A percentile compares a stretch with the other conserved stretches of the same genome.
phyloP scores from a whole-genome alignment of 1,140 invertebrate species.

The silkworm (Bombyx mori) region DNA sequence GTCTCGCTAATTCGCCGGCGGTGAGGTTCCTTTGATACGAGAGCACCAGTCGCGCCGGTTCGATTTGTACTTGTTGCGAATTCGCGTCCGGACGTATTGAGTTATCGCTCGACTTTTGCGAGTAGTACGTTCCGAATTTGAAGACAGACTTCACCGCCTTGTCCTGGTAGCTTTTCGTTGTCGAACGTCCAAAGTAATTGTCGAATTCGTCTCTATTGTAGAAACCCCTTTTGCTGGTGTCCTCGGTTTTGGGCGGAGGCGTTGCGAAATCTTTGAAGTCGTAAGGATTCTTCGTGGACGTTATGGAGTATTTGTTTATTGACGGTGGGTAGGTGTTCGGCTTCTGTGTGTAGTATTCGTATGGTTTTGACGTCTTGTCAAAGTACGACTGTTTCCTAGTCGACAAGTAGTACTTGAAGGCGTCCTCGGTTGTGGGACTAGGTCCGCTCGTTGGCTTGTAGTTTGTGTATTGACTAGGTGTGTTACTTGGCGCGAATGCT shows the following conservation, averaged over 20 bases:
- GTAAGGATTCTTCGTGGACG: slow-evolving; percentile 69
- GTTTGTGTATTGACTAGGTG: slow-evolving; percentile 20
- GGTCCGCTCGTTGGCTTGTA: slow-evolving; percentile 29
- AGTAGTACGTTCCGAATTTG: slow-evolving; percentile 62
- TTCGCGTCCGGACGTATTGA: slow-evolving; percentile 63
- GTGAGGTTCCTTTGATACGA: slow-evolving; percentile 58
- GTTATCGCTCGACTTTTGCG: slow-evolving; percentile 51
- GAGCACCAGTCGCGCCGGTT: slow-evolving; percentile 51
- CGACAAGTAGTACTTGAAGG: slow-evolving; percentile 35
- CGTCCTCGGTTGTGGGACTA: slow-evolving; percentile 30
- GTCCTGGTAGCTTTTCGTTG: slow-evolving; percentile 53
- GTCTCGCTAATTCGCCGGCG: slow-evolving; percentile 31
- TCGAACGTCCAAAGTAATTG: slow-evolving; percentile 48
- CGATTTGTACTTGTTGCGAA: slow-evolving; percentile 63
- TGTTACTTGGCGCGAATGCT: slow-evolving; percentile 50
- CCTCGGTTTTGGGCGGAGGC: slow-evolving; percentile 29
- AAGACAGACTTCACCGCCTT: slow-evolving; percentile 47
- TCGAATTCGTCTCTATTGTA: slow-evolving; percentile 55
- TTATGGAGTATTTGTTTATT: slow-evolving; percentile 58
- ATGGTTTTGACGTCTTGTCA: slow-evolving; percentile 27
- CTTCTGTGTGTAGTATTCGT: slow-evolving; percentile 14
- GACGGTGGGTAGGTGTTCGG: slow-evolving; percentile 35
- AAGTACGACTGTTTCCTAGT: slow-evolving; percentile 41
- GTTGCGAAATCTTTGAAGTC: slow-evolving; percentile 68
- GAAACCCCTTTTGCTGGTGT: slow-evolving; percentile 45